phyloP scores from a whole-genome alignment of 2,888 invertebrate species.

The Allolobophora icterica region DNA sequence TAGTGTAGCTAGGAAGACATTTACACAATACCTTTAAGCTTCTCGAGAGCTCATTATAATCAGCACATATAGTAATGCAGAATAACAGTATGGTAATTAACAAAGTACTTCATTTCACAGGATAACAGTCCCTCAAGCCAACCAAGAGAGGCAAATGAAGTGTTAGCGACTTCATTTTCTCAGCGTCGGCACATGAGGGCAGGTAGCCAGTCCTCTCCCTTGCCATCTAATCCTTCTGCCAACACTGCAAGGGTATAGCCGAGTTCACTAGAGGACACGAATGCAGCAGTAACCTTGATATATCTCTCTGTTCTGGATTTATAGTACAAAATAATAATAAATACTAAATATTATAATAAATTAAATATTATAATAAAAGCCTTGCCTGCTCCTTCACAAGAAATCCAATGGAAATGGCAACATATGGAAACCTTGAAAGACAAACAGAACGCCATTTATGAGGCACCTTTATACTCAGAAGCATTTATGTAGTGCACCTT shows the following conservation, averaged over 20 bases:
- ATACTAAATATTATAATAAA: not conserved
- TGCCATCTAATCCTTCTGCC: no score
- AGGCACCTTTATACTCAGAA: not conserved
- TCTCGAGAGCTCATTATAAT: not conserved
- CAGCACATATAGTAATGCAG: no score
- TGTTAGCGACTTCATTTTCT: no score
- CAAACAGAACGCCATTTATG: not conserved
- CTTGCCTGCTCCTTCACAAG: slow-evolving; percentile 72
- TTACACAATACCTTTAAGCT: not conserved
- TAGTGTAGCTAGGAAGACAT: not conserved
- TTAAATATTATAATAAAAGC: not conserved
- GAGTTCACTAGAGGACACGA: not conserved
- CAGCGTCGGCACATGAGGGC: no score
- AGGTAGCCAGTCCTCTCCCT: no score
- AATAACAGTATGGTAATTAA: no score
- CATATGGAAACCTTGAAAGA: slow-evolving; percentile 78
- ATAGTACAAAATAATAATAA: not conserved
- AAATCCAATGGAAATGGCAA: slow-evolving; percentile 86
- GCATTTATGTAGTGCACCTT: no score
- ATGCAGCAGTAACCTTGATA: not conserved
- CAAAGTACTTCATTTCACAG: no score
- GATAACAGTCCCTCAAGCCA: no score
- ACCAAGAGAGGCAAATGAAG: no score
- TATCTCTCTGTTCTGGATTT: slow-evolving; percentile 23
- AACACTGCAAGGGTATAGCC: no score